Evolutionary conservation across 2,888 invertebrate species (phyloP).

Genomic region (Stenichneumon culpator): DNA sequence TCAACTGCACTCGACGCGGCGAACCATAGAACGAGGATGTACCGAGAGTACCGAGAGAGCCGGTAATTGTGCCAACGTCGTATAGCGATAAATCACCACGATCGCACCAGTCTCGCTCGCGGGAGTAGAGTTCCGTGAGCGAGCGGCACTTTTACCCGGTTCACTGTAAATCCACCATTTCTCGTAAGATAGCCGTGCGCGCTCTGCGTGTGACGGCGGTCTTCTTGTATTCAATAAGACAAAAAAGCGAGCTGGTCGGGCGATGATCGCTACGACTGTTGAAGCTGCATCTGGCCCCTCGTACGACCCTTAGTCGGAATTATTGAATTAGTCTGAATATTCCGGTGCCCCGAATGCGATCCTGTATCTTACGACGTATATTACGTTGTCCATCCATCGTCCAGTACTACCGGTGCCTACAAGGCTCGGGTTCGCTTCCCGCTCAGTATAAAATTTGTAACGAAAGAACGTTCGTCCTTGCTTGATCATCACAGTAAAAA

Average conservation of each 20-base stretch:
- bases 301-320: conserved; percentile 68
- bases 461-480: too few relatives aligned
- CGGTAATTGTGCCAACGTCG: conserved; percentile 66
- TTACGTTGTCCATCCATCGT: background rate
- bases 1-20: conserved; percentile 13
- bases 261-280: conserved; percentile 50
- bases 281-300: conserved; percentile 76
- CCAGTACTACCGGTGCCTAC: too few relatives aligned
- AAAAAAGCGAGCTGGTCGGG: conserved; percentile 52
- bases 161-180: conserved; percentile 80
- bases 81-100: conserved; percentile 65
- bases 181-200: conserved; percentile 67
- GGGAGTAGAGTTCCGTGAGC: conserved; percentile 71
- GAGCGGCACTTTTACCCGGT: conserved; percentile 70
- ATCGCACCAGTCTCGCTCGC: conserved; percentile 53
- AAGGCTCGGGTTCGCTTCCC: too few relatives aligned
- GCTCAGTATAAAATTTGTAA: too few relatives aligned
- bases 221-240: conserved; percentile 49
- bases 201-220: conserved; percentile 50
- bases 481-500: too few relatives aligned
- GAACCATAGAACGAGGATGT: conserved; percentile 41
- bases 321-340: conserved; percentile 77
- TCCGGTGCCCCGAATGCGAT: conserved; percentile 45
- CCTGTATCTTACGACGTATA: background rate
- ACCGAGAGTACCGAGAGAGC: conserved; percentile 57